Evolutionary conservation across 2,113 vertebrate species (phyloP), one percentile per base, ranked within the genome.

Genomic region (Fulmarus glacialis): DNA sequence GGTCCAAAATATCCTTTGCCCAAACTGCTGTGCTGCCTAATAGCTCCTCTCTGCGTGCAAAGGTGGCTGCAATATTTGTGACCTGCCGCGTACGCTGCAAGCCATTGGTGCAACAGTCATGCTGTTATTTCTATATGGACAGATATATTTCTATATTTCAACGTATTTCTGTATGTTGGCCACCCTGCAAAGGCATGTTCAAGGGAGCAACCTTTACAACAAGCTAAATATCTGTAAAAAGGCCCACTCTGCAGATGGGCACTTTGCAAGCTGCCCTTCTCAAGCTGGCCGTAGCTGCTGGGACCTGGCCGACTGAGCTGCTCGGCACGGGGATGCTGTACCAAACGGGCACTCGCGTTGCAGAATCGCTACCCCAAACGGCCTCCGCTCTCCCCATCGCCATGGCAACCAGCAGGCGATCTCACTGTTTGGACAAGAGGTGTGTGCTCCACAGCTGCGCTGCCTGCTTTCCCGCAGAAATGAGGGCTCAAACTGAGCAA

Each of bases 321-420:
- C 60, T 47, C 16, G 3, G 60, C 29, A 6, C 8, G 66, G 62
- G 64, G 55, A 53, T 1, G 9, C 34, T 29, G 64, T 0, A 42
- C 71, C 8, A 5, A 59, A 9, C 1, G 8, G 74, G 40, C 3
- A 2, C 5, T 38, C 17, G 50, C 7, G 2, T 27, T 11, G 68
- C 38, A 63, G 56, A 56, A 59, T 2, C n/a, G 32, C 50, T 40
- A 3, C 74, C 80, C 64, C 36, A 36, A 88, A 59, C 0, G 11
- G 78, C 60, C 87, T 59, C 81, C 2, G 55, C 55, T 74, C 78
- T 64, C 34, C 56, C 56, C 85, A 86, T 80, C 6, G 16, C 96
- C 83, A 82, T 82, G 82, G 92, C 70, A 95, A 86, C 90, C 48
- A 20, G 82, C 55, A 58, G 34, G 52, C 4, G 16, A 74, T 58